A percentile compares a stretch with the other conserved stretches of the same genome.
phyloP scores from a whole-genome alignment of 2,113 vertebrate genomes.

The Naja naja region DNA sequence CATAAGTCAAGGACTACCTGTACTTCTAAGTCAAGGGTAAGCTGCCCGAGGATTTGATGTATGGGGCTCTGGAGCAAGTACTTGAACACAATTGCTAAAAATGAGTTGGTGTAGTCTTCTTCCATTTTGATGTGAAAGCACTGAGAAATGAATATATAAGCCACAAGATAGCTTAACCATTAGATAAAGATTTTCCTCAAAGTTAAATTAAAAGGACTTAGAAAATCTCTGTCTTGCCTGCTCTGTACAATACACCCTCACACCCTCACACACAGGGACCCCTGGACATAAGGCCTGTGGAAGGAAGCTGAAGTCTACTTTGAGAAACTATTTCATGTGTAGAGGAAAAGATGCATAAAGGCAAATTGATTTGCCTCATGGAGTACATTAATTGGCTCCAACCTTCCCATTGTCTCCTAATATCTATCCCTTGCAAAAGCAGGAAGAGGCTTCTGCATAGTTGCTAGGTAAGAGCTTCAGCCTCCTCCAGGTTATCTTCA shows the following conservation, averaged over 20 bases:
- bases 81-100: background rate
- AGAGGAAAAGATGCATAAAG: background rate
- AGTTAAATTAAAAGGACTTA: background rate
- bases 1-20: background rate
- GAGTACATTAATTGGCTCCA: background rate
- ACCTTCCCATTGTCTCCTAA: background rate
- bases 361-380: background rate
- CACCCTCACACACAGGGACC: background rate
- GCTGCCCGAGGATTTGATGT: background rate
- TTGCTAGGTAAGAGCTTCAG: background rate
- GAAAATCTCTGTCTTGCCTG: background rate
- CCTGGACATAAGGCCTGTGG: background rate
- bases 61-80: background rate
- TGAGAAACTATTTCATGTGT: background rate
- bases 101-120: background rate
- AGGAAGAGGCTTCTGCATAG: background rate
- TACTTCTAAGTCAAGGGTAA: background rate
- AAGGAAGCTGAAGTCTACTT: background rate
- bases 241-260: background rate
- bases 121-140: background rate
- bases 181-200: background rate
- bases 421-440: background rate
- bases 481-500: background rate
- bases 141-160: background rate
- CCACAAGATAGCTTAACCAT: background rate